Evolutionary conservation across 2,797 vertebrate genomes (phyloP).

Genomic region (Phrynocephalus guinanensis): DNA sequence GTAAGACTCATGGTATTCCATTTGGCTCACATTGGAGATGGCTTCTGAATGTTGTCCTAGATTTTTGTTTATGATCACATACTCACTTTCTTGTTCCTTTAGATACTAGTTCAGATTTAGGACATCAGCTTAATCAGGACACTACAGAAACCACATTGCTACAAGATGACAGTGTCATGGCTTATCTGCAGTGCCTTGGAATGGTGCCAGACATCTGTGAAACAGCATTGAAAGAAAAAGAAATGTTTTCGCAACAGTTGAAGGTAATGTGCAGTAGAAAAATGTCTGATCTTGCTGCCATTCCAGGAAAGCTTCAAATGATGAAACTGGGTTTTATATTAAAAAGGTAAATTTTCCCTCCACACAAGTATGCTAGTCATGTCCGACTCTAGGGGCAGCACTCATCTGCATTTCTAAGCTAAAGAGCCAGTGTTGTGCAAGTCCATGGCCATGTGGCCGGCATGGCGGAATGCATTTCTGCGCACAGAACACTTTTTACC

Average conservation of each 20-base stretch:
- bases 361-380: no score
- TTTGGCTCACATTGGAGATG: background rate
- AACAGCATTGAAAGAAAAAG: constrained; percentile 68
- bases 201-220: constrained; percentile 73
- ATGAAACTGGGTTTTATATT: background rate
- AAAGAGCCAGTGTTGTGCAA: no score
- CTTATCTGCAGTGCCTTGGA: constrained; percentile 78
- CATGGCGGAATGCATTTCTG: no score
- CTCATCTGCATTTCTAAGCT: no score
- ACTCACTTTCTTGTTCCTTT: constrained; percentile 45
- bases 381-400: no score
- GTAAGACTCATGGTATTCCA: background rate
- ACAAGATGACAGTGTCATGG: constrained; percentile 78
- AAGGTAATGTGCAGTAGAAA: constrained; percentile 79
- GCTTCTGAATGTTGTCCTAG: background rate
- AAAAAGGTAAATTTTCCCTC: no score
- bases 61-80: background rate
- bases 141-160: constrained; percentile 78
- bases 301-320: background rate
- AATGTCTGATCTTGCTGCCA: background rate
- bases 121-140: constrained; percentile 78
- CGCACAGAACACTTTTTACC: no score
- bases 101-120: constrained; percentile 85
- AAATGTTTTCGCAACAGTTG: constrained; percentile 85
- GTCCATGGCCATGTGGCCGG: no score